Evolutionary conservation across 2,888 invertebrate species (phyloP).

Genomic region (Cremastinae sp.): DNA sequence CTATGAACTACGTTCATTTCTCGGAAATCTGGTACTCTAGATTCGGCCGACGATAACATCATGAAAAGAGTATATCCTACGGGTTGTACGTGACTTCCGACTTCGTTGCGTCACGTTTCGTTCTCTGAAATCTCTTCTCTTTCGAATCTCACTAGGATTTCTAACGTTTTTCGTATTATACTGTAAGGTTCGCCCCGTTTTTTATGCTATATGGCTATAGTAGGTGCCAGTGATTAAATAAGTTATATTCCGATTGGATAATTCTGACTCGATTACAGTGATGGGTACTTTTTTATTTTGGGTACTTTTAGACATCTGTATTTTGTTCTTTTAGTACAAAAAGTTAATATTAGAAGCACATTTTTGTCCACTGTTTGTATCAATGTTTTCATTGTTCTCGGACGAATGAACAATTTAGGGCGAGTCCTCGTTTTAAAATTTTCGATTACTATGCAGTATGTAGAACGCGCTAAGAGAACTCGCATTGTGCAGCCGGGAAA

Average conservation of each 20-base stretch:
- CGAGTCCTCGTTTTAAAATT: constrained; percentile 60
- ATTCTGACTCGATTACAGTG: no score
- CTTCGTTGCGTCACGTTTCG: constrained; percentile 60
- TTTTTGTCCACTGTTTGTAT: constrained; percentile 9
- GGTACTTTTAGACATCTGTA: no score
- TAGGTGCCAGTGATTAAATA: no score
- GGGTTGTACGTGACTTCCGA: constrained; percentile 67
- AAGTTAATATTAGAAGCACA: not conserved
- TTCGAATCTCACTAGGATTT: constrained; percentile 27
- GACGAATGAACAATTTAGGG: constrained; percentile 51
- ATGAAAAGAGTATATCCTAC: constrained; percentile 66
- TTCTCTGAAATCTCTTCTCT: constrained; percentile 41
- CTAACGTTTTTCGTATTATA: constrained; percentile 7
- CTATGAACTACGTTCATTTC: constrained; percentile 69
- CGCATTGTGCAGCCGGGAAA: constrained; percentile 48
- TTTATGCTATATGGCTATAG: no score
- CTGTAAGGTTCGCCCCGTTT: no score
- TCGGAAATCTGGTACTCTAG: constrained; percentile 67
- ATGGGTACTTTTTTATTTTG: no score
- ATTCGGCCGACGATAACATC: constrained; percentile 54
- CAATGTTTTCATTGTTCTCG: constrained; percentile 1
- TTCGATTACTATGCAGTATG: constrained; percentile 50
- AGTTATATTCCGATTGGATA: no score
- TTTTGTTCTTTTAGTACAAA: constrained; percentile 10
- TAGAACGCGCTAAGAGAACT: constrained; percentile 7